Base-by-base conservation (phyloP, 2,888 invertebrate genomes). In the Hololepta plana region DNA sequence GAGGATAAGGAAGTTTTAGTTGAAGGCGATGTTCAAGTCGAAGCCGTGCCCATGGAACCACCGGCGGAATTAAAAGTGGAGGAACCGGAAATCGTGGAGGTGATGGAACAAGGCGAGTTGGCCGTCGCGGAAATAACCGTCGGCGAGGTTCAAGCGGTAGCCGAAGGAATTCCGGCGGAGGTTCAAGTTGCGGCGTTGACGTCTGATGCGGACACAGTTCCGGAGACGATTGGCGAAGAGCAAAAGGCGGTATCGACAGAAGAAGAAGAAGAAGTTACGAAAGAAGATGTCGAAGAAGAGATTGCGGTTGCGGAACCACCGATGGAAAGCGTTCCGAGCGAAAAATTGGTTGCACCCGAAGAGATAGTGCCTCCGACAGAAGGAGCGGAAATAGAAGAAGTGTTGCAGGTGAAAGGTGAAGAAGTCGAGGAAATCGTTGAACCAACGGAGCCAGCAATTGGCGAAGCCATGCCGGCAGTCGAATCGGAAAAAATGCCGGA, bases 81-180 rank as follows among this genome's bases (percentile, higher is more conserved):
- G 24, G 21, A n/a, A 6, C 15, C 9, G 33, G 24, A 15, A 23
- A 20, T 12, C 13, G 8, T 12, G 19, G 24, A 15, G 29, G 23
- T 20, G 23, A 17, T 27, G 19, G 10, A 2, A 12, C 15, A 3
- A 20, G 9, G 11, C 17, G 15, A 15, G 19, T 7, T 7, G 24
- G 15, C 19, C 20, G 10, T 10, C 12, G 15, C n/a, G 12, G n/a
- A n/a, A 30, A 17, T 28, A 24, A 27, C 12, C 7, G 23, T 16
- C 7, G 8, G 13, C 16, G 13, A 4, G 5, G 12, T 4, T 11
- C 13, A 10, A 13, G 8, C 9, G 15, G 19, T 9, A 30, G 17
- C 23, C 22, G 24, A 19, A 15, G 23, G 4, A 15, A 13, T 3
- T 14, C 24, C 10, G 24, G 26, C 14, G 23, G 24, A 13, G 28